phyloP scores from a whole-genome alignment of 2,797 vertebrate species.

The Threskiornis aethiopicus region DNA sequence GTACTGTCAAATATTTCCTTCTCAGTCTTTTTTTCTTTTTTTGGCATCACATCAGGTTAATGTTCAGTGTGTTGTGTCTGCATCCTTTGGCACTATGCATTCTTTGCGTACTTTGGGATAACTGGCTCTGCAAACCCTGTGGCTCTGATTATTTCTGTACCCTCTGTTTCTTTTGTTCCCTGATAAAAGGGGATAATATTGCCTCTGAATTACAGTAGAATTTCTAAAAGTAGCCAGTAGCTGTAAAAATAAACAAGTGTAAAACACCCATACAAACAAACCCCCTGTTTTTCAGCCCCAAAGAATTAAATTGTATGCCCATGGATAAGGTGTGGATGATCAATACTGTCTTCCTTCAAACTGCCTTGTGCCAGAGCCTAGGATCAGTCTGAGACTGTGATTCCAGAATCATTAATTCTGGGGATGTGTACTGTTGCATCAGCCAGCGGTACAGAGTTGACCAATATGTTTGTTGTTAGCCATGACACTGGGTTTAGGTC shows the following conservation, averaged over 20 bases:
- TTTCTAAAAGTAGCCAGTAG: not conserved
- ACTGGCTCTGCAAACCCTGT: not conserved
- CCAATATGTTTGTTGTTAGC: not conserved
- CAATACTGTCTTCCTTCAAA: not conserved
- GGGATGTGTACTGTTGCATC: not conserved
- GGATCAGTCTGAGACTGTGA: fast-evolving
- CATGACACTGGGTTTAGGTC: not conserved
- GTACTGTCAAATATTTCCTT: conserved; percentile 21
- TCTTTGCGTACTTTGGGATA: not conserved
- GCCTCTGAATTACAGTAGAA: not conserved
- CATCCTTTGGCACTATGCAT: not conserved
- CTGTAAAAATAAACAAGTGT: not conserved
- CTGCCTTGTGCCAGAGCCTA: not conserved
- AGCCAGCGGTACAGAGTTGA: not conserved
- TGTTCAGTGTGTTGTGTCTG: not conserved
- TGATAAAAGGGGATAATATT: not conserved
- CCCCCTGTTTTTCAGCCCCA: not conserved
- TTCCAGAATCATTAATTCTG: not conserved
- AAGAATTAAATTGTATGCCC: not conserved
- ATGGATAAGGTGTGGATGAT: not conserved
- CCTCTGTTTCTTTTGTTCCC: not conserved
- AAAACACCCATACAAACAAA: not conserved
- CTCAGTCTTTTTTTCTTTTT: not conserved
- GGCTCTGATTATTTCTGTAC: not conserved
- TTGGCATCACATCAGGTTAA: not conserved